Percentiles rank a stretch among this genome's conserved stretches.
These are phyloP conservation scores for Eumeta japonica DNA, from an alignment of 1,140 invertebrate genomes.

Conservation along the genomic window DNA sequence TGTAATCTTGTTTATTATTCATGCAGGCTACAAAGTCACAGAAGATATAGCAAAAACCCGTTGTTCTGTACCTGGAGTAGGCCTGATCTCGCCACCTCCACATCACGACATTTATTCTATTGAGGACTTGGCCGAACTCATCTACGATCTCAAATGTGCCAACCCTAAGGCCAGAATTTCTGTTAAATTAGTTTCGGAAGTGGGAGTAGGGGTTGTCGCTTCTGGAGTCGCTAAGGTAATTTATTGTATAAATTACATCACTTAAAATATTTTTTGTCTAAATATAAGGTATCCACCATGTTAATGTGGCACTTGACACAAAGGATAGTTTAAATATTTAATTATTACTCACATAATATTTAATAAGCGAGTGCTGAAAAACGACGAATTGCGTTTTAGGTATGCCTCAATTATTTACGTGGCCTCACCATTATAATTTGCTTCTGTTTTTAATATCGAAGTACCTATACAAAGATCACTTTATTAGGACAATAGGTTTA, in stretches of 20 bases:
- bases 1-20: neutral
- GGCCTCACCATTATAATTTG: no score
- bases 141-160: conserved; percentile 97
- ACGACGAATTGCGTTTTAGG: no score
- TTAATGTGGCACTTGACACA: no score
- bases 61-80: conserved; percentile 96
- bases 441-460: no score
- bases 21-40: conserved; percentile 72
- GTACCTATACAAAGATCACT: no score
- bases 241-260: conserved; percentile 8
- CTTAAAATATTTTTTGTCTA: no score
- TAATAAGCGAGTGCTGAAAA: no score
- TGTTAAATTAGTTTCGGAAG: conserved; percentile 97
- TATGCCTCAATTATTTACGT: no score
- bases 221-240: conserved; percentile 96
- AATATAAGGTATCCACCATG: neutral
- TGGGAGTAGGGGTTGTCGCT: conserved; percentile 97
- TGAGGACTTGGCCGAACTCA: conserved; percentile 96
- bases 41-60: conserved; percentile 93
- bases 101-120: conserved; percentile 99
- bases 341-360: neutral
- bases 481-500: no score
- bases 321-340: no score
- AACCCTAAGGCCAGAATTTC: conserved; percentile 95
- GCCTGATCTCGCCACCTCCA: conserved; percentile 96